Base-by-base conservation (phyloP, 1,140 invertebrate genomes). In the Habropoda laboriosa region DNA sequence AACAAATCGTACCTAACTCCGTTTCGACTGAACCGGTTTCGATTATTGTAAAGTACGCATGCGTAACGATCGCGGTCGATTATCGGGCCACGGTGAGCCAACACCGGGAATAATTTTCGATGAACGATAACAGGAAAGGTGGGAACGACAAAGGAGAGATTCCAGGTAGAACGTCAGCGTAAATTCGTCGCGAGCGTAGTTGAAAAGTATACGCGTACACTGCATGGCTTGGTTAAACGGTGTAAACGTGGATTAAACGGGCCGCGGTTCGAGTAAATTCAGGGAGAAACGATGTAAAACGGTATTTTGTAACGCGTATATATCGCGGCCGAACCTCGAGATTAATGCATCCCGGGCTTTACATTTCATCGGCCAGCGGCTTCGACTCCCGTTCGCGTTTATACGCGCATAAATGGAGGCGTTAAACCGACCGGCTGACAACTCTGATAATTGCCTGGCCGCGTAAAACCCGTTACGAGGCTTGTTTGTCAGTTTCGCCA, bases 361-460 rank as follows among this genome's bases (percentile, higher is more conserved):
- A 86, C 85, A 81, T 87, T 90, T 86, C 86, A 83, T 86, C 83
- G 83, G 86, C 61, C 67, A 49, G 72, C 72, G 49, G 71, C 72
- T 86, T 75, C 80, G 74, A 88, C 88, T 86, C 80, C 72, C 79
- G 84, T 90, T 89, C 87, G 86, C 77, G 77, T 90, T 91, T 92
- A 89, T 90, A 87, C 68, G 82, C 80, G 73, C 87, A 89, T 89
- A 90, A 91, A 91, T 87, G 81, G 88, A 91, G 87, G 90, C 83
- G 89, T 90, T 92, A 89, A 91, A 91, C 90, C 87, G 89, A 92
- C 90, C 90, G 87, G 60, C 88, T 91, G 91, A 92, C 91, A 92
- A 91, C 90, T 92, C 89, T 84, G 91, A 91, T 92, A 92, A 92
- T 92, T 92, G 90, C 87, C 64, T 82, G 86, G 76, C 88, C 90